Base-by-base conservation (phyloP, 2,113 vertebrate genomes). In the Sturnus vulgaris region DNA sequence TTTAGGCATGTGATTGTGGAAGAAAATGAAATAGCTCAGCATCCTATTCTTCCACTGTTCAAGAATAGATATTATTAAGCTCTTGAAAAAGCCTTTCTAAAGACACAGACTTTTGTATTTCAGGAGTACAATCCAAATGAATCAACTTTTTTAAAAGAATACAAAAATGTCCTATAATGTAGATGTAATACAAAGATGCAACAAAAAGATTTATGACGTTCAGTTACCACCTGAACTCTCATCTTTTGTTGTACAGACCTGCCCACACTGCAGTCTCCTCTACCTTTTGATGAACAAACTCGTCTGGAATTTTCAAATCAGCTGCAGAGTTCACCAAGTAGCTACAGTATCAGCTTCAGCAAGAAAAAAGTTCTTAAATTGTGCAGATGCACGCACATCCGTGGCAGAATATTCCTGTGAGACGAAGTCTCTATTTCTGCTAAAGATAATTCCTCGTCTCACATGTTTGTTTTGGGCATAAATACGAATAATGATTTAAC, bases 381-480 rank as follows among this genome's bases (percentile, higher is more conserved):
- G 24, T 73, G 59, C 22, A 75, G 35, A 82, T 15, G 37, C 37
- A 86, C 64, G 65, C 15, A 63, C 30, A 93, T 65, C 50, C 63
- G 55, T 66, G 69, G 78, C 35, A 91, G 82, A 56, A 71, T 31
- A 20, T 65, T 82, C 82, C 59, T 75, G 37, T 18, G 28, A 83
- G 47, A 91, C n/a, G 11, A 15, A 57, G 39, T 23, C 31, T 68
- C 56, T 70, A 57, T 4, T 79, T 85, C 19, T 57, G 7, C 39
- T 71, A 7, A 53, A 81, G 86, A 44, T 91, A 91, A 92, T 75
- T 82, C 76, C 79, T 79, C 92, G 90, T 89, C 35, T 46, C 63
- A 55, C 65, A n/a, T 44, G 68, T 87, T 84, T 75, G 56, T 89
- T 95, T 75, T 14, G 27, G 76, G 88, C n/a, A 79, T 68, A 93